These are phyloP conservation scores for Boulengeromyrus knoepffleri DNA, from an alignment of 2,113 vertebrate genomes.

Conservation along the genomic window DNA sequence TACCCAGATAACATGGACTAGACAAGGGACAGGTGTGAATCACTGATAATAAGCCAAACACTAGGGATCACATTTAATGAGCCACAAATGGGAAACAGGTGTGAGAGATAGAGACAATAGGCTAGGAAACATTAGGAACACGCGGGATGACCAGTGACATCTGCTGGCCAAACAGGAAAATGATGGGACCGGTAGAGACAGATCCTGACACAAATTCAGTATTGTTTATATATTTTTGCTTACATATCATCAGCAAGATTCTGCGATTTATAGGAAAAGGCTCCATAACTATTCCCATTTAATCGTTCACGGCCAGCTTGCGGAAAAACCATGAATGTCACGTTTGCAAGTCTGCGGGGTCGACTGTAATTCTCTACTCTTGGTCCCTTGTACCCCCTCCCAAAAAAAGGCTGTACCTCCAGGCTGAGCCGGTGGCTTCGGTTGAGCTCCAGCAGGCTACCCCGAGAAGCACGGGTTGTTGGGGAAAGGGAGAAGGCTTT, in stretches of 20 bases:
- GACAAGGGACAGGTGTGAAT: background rate
- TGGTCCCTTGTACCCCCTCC: background rate
- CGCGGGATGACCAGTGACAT: background rate
- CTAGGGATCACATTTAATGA: background rate
- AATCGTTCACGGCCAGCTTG: background rate
- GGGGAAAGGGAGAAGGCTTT: conserved; percentile 77
- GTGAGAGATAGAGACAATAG: background rate
- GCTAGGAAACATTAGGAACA: background rate
- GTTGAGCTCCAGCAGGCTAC: conserved; percentile 83
- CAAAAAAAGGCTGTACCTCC: conserved; percentile 61
- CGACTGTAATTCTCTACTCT: background rate
- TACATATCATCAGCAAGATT: background rate
- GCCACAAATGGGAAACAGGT: background rate
- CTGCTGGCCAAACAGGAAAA: background rate
- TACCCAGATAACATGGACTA: background rate
- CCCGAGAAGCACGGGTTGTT: conserved; percentile 75
- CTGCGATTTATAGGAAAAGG: background rate
- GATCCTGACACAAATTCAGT: background rate
- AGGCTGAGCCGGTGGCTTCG: conserved; percentile 79
- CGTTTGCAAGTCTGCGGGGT: background rate
- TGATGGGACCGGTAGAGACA: background rate
- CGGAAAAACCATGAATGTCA: background rate
- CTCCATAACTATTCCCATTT: background rate
- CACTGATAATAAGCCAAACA: background rate
- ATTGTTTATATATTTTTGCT: background rate